Base-by-base conservation (phyloP, 1,140 invertebrate genomes). In the Tetramorium alpestre region DNA sequence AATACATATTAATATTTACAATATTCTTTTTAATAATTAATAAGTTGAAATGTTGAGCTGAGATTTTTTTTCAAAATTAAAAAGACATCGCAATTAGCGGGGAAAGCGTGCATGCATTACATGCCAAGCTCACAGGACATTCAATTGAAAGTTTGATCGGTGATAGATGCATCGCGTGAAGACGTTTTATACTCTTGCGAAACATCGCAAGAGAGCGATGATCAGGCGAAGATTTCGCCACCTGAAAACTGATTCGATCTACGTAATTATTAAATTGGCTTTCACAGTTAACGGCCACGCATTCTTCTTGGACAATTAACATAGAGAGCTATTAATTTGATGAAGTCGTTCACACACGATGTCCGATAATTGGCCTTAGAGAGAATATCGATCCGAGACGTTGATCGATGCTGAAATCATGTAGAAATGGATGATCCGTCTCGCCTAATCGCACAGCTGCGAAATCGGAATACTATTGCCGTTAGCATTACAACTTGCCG, bases 391-490 rank as follows among this genome's bases (percentile, higher is more conserved):
- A 84, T 82, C 18, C 51, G 41, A 13, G 33, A 73, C 38, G 25
- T 58, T 33, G 80, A 82, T 73, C 69, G 41, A 72, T n/a, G 41
- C 11, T 44, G 65, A 81, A 25, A 67, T 54, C 47, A 82, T 28
- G 10, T 16, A 11, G 67, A 73, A 73, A 73, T 33, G 51, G 25
- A 85, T 78, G 87, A 73, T 81, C 88, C 72, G 90, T 88, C 80
- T 85, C 89, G 90, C 78, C 82, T 87, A 91, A 88, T 89, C 75
- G 86, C 82, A 56, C 44, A 56, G 41, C 78, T 76, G 78, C 72
- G 69, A 88, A 87, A 91, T 89, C 84, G 82, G 86, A 86, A 86
- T 87, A 86, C 73, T 84, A 84, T 86, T 88, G 86, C 73, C 72
- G 64, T 62, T 22, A 18, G 5, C n/a, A 76, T 73, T 73, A 84